Base-by-base conservation (phyloP, 1,140 invertebrate species). In the Zaprionus taronus region DNA sequence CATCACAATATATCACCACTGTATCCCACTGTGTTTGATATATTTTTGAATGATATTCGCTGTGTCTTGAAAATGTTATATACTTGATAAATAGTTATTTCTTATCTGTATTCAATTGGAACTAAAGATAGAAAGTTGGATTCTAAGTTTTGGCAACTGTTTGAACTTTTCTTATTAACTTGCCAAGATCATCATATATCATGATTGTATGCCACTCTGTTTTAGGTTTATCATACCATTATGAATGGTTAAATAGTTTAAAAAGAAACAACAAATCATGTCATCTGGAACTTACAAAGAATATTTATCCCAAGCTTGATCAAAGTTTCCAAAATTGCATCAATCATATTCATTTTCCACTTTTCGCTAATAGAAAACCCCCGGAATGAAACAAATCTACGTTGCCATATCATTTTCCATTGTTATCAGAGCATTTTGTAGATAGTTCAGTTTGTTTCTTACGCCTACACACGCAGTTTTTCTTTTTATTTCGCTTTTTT, bases 401-500 rank as follows among this genome's bases (percentile, higher is more conserved):
- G 7, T 11, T 47, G 6, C n/a, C n/a, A 9, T 17, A 17, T 17
- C 41, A 47, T n/a, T 47, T 47, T 47, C 41, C 7, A 17, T 47
- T 47, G 41, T 47, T 51, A 14, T 51, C 5, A 5, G 9, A 4
- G 47, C 20, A 51, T 51, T 51, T 51, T 24, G 20, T 51, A 51
- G 4, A 51, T 24, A 5, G 12, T 51, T 22, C 47, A 22, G 47
- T 5, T 51, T 1, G 9, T 24, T 24, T 22, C 20, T 20, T 11
- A 47, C 20, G 22, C 47, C 47, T 51, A 51, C 47, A 9, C 47
- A 12, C 2, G 9, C 1, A 24, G 20, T 24, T n/a, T 58, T 64
- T 17, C 24, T 60, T 65, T 51, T 65, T 51, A 64, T 64, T 49
- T 36, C 38, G 5, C 61, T 79, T 89, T 79, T 89, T 87, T 87